Conservation (phyloP, 1,140 invertebrate genomes). For the Aphis craccivora region DNA sequence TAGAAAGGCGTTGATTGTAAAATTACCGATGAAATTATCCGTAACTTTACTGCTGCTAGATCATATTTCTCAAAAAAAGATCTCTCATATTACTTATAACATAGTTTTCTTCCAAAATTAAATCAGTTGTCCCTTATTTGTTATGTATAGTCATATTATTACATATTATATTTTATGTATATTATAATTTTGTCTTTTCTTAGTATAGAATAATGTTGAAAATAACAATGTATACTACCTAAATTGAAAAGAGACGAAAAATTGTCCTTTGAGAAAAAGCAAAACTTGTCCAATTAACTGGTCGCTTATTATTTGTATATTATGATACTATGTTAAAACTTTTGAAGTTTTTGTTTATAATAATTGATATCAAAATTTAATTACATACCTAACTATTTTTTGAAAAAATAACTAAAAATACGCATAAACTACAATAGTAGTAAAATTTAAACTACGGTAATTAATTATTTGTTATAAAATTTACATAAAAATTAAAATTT, state of each 20-base stretch:
- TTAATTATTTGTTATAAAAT: neutral
- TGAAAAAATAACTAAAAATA: neutral
- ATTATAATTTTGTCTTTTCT: neutral
- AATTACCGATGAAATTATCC: neutral
- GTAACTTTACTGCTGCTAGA: neutral
- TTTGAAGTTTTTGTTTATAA: neutral
- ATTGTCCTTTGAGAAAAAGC: neutral
- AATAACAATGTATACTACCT: neutral
- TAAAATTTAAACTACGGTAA: neutral
- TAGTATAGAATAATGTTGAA: neutral
- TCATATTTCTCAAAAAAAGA: neutral
- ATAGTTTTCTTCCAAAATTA: neutral
- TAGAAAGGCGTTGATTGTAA: neutral
- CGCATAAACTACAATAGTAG: neutral
- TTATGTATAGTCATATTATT: neutral
- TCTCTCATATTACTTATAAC: neutral
- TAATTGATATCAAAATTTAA: constrained; percentile 30
- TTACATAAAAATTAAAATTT: neutral
- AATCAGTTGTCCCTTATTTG: neutral
- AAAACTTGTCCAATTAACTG: constrained; percentile 26
- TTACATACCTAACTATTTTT: neutral
- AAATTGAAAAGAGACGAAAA: neutral
- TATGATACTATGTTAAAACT: neutral
- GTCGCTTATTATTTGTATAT: neutral
- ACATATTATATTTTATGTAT: neutral